These are phyloP conservation scores for Cuniculus paca DNA, from an alignment of 2,797 vertebrate species.

Conservation along the genomic window DNA sequence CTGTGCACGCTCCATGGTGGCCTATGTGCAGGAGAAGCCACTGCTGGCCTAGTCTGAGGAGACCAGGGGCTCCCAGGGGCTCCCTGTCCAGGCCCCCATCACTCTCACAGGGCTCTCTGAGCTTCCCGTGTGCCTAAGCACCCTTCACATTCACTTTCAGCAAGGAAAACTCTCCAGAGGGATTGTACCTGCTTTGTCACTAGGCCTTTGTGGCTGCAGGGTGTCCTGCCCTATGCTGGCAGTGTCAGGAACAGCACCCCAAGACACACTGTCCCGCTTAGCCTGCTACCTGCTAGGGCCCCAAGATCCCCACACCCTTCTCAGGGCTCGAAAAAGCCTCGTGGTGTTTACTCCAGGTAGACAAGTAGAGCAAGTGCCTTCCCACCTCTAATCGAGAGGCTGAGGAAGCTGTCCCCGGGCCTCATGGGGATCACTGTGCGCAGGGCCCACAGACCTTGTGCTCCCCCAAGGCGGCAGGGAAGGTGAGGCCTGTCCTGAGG, in stretches of 20 bases:
- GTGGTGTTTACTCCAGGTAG: neutral
- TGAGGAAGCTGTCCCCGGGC: accelerated
- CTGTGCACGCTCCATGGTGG: neutral
- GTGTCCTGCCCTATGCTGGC: neutral
- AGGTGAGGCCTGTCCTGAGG: neutral
- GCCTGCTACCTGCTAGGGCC: neutral
- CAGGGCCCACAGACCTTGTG: neutral
- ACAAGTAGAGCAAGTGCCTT: accelerated
- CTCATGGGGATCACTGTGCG: accelerated
- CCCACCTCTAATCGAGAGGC: neutral
- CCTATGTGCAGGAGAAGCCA: no score
- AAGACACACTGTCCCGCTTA: neutral
- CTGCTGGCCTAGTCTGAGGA: neutral
- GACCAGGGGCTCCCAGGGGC: no score
- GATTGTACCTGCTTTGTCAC: neutral
- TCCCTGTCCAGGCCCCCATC: neutral
- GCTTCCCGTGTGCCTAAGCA: neutral
- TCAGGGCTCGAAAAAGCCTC: neutral
- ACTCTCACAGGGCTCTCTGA: neutral
- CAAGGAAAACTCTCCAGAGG: neutral
- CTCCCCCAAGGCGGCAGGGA: neutral
- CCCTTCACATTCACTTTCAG: neutral
- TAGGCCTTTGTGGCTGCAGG: neutral
- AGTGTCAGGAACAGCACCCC: no score
- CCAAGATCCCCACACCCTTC: neutral